A percentile compares a stretch with the other conserved stretches of the same genome.
Conservation (phyloP, 2,888 invertebrate species). For the Desoria tigrina region DNA sequence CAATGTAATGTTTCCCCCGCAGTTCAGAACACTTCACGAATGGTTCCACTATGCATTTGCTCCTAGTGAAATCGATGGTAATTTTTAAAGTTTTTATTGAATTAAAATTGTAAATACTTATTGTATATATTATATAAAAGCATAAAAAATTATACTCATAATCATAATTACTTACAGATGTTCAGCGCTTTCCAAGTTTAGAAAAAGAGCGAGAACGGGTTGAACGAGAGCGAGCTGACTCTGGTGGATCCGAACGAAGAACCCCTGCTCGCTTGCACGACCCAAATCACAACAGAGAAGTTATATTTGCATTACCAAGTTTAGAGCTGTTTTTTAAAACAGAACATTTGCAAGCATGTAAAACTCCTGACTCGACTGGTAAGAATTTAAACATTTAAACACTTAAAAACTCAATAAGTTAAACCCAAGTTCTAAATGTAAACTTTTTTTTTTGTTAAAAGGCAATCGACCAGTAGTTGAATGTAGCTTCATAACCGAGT, state of each 20-base stretch:
- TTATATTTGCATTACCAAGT: slow-evolving; percentile 93
- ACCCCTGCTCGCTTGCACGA: slow-evolving; percentile 67
- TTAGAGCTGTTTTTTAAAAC: slow-evolving; percentile 90
- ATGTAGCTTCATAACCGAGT: slow-evolving; percentile 97
- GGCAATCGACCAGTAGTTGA: slow-evolving; percentile 85
- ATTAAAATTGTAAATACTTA: too few relatives aligned
- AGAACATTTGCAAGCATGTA: slow-evolving; percentile 79
- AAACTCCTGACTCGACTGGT: slow-evolving; percentile 70
- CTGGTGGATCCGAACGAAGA: slow-evolving; percentile 57
- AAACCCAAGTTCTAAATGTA: too few relatives aligned
- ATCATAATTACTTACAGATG: slow-evolving; percentile 63
- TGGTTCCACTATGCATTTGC: slow-evolving; percentile 98
- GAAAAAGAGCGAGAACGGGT: slow-evolving; percentile 67
- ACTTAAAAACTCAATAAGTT: too few relatives aligned
- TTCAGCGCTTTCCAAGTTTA: slow-evolving; percentile 86
- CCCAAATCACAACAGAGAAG: slow-evolving; percentile 82
- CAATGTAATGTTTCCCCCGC: slow-evolving; percentile 90
- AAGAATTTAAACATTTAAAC: slow-evolving; percentile 41
- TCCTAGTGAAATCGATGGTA: slow-evolving; percentile 90
- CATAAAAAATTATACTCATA: background rate
- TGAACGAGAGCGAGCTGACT: slow-evolving; percentile 58
- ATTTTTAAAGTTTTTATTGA: slow-evolving; percentile 16
- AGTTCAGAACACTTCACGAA: slow-evolving; percentile 89
- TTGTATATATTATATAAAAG: slow-evolving; percentile 21
- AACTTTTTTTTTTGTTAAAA: slow-evolving; percentile 55